Conservation (phyloP, 1,140 invertebrate species). For the Formica selysi region DNA sequence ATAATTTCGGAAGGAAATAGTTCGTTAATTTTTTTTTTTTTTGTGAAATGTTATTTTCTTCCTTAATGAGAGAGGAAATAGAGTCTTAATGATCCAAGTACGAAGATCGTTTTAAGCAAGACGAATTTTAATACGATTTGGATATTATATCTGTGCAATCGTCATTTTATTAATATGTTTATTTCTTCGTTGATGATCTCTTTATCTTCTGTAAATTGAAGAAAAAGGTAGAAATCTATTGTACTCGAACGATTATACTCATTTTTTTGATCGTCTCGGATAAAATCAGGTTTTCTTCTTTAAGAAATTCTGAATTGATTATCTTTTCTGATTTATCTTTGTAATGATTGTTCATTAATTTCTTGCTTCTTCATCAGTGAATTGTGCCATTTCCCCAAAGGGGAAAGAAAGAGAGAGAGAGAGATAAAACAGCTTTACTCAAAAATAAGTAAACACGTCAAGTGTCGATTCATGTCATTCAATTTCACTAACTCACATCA, state of each 20-base stretch:
- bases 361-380: neutral
- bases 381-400: no score
- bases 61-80: conserved; percentile 1
- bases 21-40: conserved; percentile 3
- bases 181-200: neutral
- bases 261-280: neutral
- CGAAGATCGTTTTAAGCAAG: neutral
- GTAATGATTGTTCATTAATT: conserved; percentile 5
- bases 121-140: conserved; percentile 10
- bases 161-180: conserved; percentile 8
- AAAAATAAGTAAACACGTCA: neutral
- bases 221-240: neutral
- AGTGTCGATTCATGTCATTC: neutral
- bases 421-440: neutral
- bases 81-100: neutral
- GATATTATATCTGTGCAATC: neutral
- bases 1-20: neutral
- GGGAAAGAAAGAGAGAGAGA: neutral
- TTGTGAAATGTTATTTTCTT: neutral
- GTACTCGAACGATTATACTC: neutral
- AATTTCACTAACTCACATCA: neutral
- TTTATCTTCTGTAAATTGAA: neutral
- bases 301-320: conserved; percentile 21
- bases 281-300: neutral
- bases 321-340: neutral